These are phyloP conservation scores for Albula goreensis DNA, from an alignment of 2,113 vertebrate species.

Conservation along the genomic window DNA sequence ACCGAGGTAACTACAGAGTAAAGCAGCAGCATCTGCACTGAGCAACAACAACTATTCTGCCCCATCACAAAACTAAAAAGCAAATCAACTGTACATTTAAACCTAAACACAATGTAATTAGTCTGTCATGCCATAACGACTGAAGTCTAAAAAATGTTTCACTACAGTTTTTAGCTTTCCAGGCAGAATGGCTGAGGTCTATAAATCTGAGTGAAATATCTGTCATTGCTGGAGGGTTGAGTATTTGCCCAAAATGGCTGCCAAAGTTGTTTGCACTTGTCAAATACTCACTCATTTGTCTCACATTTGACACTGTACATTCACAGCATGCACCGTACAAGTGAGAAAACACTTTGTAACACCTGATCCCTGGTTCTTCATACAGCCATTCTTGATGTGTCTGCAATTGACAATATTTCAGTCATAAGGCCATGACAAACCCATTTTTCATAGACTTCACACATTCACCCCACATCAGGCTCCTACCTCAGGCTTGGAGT, in stretches of 20 bases:
- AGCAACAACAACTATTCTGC: background rate
- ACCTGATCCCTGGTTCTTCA: background rate
- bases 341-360: background rate
- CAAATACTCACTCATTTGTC: background rate
- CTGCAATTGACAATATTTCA: too few relatives aligned
- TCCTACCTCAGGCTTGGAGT: background rate
- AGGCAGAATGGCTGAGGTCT: background rate
- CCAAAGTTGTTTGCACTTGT: background rate
- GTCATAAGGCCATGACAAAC: too few relatives aligned
- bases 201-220: background rate
- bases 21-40: background rate
- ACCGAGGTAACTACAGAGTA: constrained; percentile 1
- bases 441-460: background rate
- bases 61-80: background rate
- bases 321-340: background rate
- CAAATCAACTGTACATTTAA: background rate
- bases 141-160: too few relatives aligned
- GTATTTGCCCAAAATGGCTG: background rate
- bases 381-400: background rate
- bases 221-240: background rate
- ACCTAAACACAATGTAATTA: too few relatives aligned
- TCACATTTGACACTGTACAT: background rate
- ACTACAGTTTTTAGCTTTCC: too few relatives aligned
- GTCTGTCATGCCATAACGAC: too few relatives aligned
- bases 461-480: background rate